Evolutionary conservation across 2,113 vertebrate species (phyloP).

Genomic region (Erythrocercus mccallii): DNA sequence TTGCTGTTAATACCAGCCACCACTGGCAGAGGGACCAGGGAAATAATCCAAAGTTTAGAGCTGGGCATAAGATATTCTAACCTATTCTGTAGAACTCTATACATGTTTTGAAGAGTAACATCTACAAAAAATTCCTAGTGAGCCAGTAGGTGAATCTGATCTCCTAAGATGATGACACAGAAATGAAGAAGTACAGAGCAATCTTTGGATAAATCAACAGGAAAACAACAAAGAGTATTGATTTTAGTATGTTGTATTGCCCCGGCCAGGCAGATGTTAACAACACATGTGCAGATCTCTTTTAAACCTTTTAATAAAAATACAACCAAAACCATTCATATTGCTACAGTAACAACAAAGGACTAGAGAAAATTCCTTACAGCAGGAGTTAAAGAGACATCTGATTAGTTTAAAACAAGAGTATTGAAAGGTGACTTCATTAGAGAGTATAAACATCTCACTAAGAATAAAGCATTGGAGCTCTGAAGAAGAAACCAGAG

Average conservation of each 20-base stretch:
- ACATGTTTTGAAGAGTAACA: not conserved
- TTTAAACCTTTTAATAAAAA: not conserved
- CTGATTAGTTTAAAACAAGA: constrained; percentile 1
- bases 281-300: not conserved
- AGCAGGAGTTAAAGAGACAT: not conserved
- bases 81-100: not conserved
- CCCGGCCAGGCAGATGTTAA: not conserved
- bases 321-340: not conserved
- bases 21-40: not conserved
- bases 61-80: not conserved
- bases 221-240: not conserved
- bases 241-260: not conserved
- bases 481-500: constrained; percentile 25
- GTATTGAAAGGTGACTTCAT: constrained; percentile 43
- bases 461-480: not conserved
- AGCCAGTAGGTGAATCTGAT: not conserved
- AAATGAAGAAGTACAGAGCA: not conserved
- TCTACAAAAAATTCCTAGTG: not conserved
- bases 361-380: not conserved
- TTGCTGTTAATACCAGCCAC: not conserved
- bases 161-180: not conserved
- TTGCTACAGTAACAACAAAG: not conserved
- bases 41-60: not conserved
- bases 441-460: not conserved
- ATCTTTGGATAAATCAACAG: not conserved